A percentile compares a stretch with the other conserved stretches of the same genome.
These are phyloP conservation scores for Trichomalopsis sarcophagae DNA, from an alignment of 1,140 invertebrate species.

Conservation along the genomic window DNA sequence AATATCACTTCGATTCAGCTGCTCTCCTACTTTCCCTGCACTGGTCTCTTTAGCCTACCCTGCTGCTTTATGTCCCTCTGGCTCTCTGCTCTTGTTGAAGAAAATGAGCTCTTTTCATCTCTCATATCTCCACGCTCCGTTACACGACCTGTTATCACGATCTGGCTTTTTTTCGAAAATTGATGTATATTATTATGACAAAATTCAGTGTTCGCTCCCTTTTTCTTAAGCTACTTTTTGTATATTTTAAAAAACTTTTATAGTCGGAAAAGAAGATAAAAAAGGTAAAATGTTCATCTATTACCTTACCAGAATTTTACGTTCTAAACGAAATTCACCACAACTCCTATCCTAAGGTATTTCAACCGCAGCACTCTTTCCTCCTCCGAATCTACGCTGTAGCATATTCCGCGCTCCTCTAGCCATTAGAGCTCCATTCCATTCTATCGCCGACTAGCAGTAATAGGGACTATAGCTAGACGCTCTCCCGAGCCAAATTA, in stretches of 20 bases:
- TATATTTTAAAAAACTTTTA: too few relatives aligned
- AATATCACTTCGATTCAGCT: conserved; percentile 15
- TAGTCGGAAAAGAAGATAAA: too few relatives aligned
- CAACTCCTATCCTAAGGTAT: too few relatives aligned
- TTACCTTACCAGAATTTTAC: too few relatives aligned
- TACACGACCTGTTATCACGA: not conserved
- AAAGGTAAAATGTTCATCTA: too few relatives aligned
- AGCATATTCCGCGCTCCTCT: not conserved
- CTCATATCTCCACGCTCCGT: not conserved
- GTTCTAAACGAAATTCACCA: too few relatives aligned
- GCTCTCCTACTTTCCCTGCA: not conserved
- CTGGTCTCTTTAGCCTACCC: not conserved
- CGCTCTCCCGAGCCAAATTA: not conserved
- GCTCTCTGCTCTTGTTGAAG: conserved; percentile 5
- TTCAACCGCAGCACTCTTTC: not conserved
- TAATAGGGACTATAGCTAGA: not conserved
- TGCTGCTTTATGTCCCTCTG: not conserved
- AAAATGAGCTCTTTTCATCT: conserved; percentile 22
- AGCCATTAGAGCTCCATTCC: not conserved
- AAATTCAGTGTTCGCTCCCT: too few relatives aligned
- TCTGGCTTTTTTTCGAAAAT: not conserved
- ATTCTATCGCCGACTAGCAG: not conserved
- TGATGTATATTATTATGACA: not conserved
- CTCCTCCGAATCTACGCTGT: not conserved
- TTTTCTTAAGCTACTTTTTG: too few relatives aligned